Evolutionary conservation across 2,888 invertebrate genomes (phyloP), one percentile per base, ranked within the genome.

Genomic region (Caenorhabditis sulstoni): DNA sequence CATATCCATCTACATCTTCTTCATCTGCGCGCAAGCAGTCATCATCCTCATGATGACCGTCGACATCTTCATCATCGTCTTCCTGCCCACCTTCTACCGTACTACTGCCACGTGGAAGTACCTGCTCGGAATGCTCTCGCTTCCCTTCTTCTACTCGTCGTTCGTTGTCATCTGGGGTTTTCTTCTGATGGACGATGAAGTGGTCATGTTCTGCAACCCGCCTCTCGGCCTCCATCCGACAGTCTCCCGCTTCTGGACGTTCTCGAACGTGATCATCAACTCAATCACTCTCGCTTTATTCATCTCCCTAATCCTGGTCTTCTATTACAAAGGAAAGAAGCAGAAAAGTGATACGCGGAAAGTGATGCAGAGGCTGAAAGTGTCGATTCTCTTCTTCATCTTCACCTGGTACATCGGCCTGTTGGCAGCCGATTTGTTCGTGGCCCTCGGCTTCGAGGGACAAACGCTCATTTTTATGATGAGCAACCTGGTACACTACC

Each of bases 11-110:
- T 79, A 79, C 37, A 65, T 79, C 3, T 73, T 79, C 45, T 74
- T 79, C 65, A 74, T 74, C 37, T 74, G 79, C 44, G 68, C 68
- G 3, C 79, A 79, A 37, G 68, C 79, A 3, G 68, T 74, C 8
- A 67, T 73, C 16, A 79, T 74, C 39, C 55, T 74, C 9, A 79
- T 74, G 74, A 59, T 79, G 61, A 68, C 70, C 11, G 7, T 79
- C 18, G 79, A 79, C 49, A 62, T 79, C 35, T 70, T 68, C 59
- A 49, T 68, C 12, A 73, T 79, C 3, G 44, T 79, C 9, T 68
- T 64, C 37, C 49, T 68, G 1, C 64, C 79, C 7, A 9, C 66
- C 22, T 64, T 71, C 47, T 73, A 73, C 23, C 73, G 41, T 18
- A 65, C 73, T 7, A 23, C 18, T 47, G 16, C 58, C n/a, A 65